Conservation (phyloP, 2,797 vertebrate genomes). For the Salarias fasciatus region DNA sequence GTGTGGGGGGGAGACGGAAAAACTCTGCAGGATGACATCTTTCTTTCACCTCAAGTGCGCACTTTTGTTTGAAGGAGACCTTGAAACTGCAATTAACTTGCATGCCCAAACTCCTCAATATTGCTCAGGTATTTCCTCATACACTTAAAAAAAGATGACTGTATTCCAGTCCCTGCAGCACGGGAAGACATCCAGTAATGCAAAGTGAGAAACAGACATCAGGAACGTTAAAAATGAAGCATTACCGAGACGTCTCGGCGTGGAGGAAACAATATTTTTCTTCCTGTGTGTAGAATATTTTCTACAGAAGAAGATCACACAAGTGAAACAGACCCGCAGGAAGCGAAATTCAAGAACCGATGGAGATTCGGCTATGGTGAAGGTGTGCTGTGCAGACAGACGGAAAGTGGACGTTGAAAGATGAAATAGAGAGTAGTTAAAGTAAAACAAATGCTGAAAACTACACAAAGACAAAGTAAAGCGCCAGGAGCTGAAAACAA, state of each 20-base stretch:
- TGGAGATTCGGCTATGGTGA: conserved; percentile 24
- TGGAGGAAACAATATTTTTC: neutral
- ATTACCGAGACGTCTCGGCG: conserved; percentile 7
- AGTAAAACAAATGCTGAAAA: conserved; percentile 57
- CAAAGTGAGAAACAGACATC: conserved; percentile 1
- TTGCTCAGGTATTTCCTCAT: conserved; percentile 62
- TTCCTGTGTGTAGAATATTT: conserved; percentile 9
- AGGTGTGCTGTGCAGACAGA: conserved; percentile 1
- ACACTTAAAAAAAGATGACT: conserved; percentile 24
- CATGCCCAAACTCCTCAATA: conserved; percentile 26
- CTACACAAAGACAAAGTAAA: conserved; percentile 59
- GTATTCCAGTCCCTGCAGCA: conserved; percentile 2
- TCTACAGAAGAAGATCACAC: conserved; percentile 30
- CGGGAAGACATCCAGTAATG: conserved; percentile 11
- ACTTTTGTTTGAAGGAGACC: conserved; percentile 57
- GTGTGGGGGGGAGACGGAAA: neutral
- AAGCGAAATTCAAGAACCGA: conserved; percentile 33
- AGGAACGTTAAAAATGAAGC: conserved; percentile 6
- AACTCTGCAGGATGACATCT: conserved; percentile 9
- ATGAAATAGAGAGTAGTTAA: conserved; percentile 60
- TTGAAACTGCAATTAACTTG: conserved; percentile 45
- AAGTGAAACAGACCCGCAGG: conserved; percentile 13
- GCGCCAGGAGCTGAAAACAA: conserved; percentile 57
- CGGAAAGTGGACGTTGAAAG: conserved; percentile 33
- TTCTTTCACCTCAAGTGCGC: conserved; percentile 13